phyloP scores from a whole-genome alignment of 2,888 invertebrate species.

The Callosobruchus maculatus region DNA sequence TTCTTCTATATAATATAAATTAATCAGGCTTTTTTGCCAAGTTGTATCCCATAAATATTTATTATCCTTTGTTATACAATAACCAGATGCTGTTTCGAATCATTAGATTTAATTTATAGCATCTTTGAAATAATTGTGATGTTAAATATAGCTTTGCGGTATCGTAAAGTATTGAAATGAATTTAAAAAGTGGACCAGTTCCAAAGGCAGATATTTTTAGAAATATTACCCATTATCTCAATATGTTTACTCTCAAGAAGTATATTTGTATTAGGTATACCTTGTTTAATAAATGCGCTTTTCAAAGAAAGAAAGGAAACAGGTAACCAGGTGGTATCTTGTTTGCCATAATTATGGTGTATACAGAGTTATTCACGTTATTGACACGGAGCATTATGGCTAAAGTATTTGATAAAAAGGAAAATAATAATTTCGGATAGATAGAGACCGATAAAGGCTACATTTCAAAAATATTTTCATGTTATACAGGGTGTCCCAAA shows the following conservation, averaged over 20 bases:
- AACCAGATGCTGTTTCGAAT: background rate
- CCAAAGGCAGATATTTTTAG: slow-evolving; percentile 26
- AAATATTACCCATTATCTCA: background rate
- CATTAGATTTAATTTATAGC: background rate
- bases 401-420: too few species aligned
- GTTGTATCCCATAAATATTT: background rate
- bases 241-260: background rate
- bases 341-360: background rate
- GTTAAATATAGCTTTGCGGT: slow-evolving; percentile 18
- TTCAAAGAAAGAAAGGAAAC: background rate
- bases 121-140: background rate
- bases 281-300: background rate
- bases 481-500: too few species aligned
- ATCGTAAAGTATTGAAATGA: slow-evolving; percentile 31
- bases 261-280: background rate
- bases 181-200: slow-evolving; percentile 27
- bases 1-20: background rate
- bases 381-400: too few species aligned
- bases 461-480: too few species aligned
- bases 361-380: too few species aligned
- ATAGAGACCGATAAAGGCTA: too few species aligned
- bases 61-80: background rate
- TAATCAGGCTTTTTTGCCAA: background rate
- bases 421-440: too few species aligned
- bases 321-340: background rate